Percentiles rank a stretch among this genome's conserved stretches.
phyloP scores from a whole-genome alignment of 2,888 invertebrate species.

The Eucera pruinosa region DNA sequence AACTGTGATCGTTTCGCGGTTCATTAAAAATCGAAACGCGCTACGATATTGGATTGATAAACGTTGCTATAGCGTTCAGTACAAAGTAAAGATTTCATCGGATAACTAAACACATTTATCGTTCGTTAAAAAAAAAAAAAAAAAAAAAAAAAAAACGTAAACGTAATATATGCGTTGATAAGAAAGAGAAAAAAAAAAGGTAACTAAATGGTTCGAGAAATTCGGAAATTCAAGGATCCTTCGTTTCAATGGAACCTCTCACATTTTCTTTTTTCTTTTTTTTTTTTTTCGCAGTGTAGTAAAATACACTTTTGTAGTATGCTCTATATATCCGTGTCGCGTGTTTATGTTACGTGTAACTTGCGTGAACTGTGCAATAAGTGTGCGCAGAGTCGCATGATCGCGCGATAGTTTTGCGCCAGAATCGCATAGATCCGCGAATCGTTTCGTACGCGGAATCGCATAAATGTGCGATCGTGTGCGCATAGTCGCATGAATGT shows the following conservation, averaged over 20 bases:
- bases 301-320: constrained; percentile 12
- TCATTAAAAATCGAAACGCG: too few relatives aligned
- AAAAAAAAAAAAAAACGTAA: constrained; percentile 5
- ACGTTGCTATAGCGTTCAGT: too few relatives aligned
- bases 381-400: constrained; percentile 31
- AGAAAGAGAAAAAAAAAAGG: too few relatives aligned
- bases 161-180: neutral
- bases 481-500: constrained; percentile 28
- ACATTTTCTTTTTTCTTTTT: neutral
- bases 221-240: constrained; percentile 54
- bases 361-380: too few relatives aligned
- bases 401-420: too few relatives aligned
- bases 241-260: constrained; percentile 1
- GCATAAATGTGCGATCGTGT: constrained; percentile 30
- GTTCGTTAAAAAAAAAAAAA: too few relatives aligned
- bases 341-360: constrained; percentile 3
- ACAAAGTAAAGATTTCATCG: neutral
- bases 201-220: constrained; percentile 22
- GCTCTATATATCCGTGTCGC: neutral
- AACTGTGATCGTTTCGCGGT: too few relatives aligned
- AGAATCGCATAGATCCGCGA: too few relatives aligned
- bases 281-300: neutral
- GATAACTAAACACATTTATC: neutral
- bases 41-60: too few relatives aligned
- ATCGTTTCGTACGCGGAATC: too few relatives aligned